phyloP scores from a whole-genome alignment of 2,797 vertebrate genomes.

The Chaenodraco wilsoni region DNA sequence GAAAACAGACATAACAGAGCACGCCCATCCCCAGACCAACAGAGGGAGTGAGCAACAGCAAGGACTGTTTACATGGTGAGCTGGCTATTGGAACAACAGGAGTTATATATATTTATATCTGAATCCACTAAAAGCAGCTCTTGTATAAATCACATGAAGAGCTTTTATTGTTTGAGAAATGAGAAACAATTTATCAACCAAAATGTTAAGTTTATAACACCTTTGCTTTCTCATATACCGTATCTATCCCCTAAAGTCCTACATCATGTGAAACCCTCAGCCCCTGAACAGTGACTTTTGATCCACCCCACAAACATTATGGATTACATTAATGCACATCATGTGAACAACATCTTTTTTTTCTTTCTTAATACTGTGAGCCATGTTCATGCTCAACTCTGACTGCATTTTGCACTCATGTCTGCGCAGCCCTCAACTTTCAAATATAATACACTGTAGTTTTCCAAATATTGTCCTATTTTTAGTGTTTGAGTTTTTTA shows the following conservation, averaged over 20 bases:
- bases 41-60: slow-evolving; percentile 13
- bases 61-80: neutral
- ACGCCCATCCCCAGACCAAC: slow-evolving; percentile 5
- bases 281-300: no score
- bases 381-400: no score
- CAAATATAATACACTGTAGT: no score
- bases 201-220: neutral
- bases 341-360: no score
- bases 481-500: no score
- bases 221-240: neutral
- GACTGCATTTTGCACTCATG: no score
- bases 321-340: no score
- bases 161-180: neutral
- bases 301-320: no score
- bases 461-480: no score
- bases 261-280: neutral
- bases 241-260: neutral
- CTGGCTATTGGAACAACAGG: neutral
- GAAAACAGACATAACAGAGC: slow-evolving; percentile 14
- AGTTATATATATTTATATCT: no score
- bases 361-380: no score
- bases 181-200: neutral
- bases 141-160: neutral
- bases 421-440: no score
- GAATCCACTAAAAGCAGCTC: neutral